Base-by-base conservation (phyloP, 53 echinoderm and acorn worm genomes). In the Arbacia lixula region DNA sequence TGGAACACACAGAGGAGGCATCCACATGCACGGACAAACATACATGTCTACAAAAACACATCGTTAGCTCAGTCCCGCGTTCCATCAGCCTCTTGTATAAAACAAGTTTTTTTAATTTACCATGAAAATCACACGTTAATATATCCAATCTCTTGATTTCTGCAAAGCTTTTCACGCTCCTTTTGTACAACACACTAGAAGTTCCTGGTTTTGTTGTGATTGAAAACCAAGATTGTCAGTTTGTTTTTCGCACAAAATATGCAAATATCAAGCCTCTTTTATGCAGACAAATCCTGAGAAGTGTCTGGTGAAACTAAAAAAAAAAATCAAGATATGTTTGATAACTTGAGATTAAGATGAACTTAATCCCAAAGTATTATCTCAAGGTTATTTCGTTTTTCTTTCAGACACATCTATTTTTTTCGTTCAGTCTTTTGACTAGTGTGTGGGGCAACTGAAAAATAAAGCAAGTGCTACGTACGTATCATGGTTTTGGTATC, bases 1-100 rank as follows among this genome's bases (percentile, higher is more conserved):
- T n/a, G n/a, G n/a, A n/a, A n/a, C n/a, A n/a, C n/a, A n/a, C n/a
- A n/a, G n/a, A n/a, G n/a, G n/a, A n/a, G n/a, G n/a, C 49, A 46
- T 14, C 8, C 49, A 46, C 49, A 46, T 14, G 14, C 49, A 46
- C 49, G 14, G 9, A 46, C 49, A 46, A 8, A 46, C 49, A 46
- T 14, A 46, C 49, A 71, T 46, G 72, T 50, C 42, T 53, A 53
- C 52, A 29, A 12, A 74, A 53, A 53, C 36, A 33, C 19, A 52
- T 9, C 16, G 3, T 33, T 31, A 16, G 41, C 22, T 6, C 20
- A 35, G 1, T 43, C 27, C 69, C 28, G 16, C 16, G 1, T 3
- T 69, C 69, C 64, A 49, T 81, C 82, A 81, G 82, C 82, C 82
- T 81, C 82, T 81, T 81, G 82, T 81, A 81, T 63, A 81, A 81